Conservation (phyloP, 2,888 invertebrate genomes). For the Ormyrus nitidulus region DNA sequence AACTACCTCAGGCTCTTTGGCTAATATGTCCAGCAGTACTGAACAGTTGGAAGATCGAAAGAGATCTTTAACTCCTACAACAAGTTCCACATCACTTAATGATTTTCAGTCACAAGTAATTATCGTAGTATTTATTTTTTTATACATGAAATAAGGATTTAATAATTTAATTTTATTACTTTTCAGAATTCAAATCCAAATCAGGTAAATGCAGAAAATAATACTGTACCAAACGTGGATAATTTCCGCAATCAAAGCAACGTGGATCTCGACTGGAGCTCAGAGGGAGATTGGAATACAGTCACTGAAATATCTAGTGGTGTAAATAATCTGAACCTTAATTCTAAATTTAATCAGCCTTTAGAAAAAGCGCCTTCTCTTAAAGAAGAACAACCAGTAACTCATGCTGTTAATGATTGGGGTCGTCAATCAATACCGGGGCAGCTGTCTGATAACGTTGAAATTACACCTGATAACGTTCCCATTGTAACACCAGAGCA, state of each 20-base stretch:
- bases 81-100: constrained; percentile 62
- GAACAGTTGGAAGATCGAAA: constrained; percentile 65
- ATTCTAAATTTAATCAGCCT: constrained; percentile 44
- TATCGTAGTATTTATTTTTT: neutral
- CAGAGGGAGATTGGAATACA: constrained; percentile 62
- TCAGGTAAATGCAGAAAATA: constrained; percentile 45
- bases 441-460: constrained; percentile 39
- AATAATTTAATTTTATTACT: constrained; percentile 5
- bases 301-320: constrained; percentile 63
- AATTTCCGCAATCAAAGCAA: constrained; percentile 59
- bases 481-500: constrained; percentile 52
- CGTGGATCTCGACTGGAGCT: constrained; percentile 62
- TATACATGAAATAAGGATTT: neutral
- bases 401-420: constrained; percentile 45
- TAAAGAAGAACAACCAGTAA: constrained; percentile 43
- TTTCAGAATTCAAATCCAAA: constrained; percentile 48
- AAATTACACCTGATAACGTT: constrained; percentile 55
- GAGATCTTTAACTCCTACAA: constrained; percentile 60
- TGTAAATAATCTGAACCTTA: constrained; percentile 66
- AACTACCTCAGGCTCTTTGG: constrained; percentile 61
- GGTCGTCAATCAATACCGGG: constrained; percentile 25
- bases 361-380: constrained; percentile 19
- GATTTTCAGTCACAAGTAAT: constrained; percentile 59
- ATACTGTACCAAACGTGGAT: constrained; percentile 55
- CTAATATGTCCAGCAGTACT: constrained; percentile 60